phyloP scores from a whole-genome alignment of 2,797 vertebrate species.

The Danionella dracula region DNA sequence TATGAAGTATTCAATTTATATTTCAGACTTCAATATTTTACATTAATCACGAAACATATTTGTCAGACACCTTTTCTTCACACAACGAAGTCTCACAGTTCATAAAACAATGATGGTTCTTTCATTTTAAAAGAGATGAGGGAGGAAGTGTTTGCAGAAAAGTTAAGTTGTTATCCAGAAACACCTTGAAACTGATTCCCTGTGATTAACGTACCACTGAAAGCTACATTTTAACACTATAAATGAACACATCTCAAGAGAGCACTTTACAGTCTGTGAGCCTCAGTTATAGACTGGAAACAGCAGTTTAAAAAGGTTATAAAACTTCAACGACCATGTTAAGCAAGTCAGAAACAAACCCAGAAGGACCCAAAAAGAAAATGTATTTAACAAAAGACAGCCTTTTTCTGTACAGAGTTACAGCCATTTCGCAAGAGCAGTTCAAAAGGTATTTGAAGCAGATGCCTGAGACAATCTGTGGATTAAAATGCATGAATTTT shows the following conservation, averaged over 20 bases:
- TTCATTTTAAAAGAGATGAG: background rate
- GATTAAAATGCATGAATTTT: conserved; percentile 12
- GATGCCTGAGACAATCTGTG: background rate
- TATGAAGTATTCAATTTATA: too few relatives aligned
- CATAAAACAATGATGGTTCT: background rate
- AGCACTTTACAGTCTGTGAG: background rate
- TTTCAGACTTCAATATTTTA: too few relatives aligned
- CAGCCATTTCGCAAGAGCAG: background rate
- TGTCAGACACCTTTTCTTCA: background rate
- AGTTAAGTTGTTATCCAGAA: background rate
- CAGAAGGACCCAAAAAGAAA: background rate
- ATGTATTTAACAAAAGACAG: background rate
- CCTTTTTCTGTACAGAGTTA: background rate
- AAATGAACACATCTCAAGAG: background rate
- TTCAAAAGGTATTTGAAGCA: background rate
- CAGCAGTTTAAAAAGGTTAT: background rate
- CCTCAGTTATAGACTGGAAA: conserved; percentile 3
- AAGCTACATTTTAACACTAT: background rate
- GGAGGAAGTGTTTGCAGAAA: background rate
- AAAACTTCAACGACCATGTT: background rate
- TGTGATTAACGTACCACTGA: background rate
- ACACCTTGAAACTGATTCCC: background rate
- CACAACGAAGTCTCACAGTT: background rate
- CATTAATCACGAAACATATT: too few relatives aligned
- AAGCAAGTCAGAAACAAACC: background rate